Conservation (phyloP, 2,888 invertebrate species). For the Slavum lentiscoides region DNA sequence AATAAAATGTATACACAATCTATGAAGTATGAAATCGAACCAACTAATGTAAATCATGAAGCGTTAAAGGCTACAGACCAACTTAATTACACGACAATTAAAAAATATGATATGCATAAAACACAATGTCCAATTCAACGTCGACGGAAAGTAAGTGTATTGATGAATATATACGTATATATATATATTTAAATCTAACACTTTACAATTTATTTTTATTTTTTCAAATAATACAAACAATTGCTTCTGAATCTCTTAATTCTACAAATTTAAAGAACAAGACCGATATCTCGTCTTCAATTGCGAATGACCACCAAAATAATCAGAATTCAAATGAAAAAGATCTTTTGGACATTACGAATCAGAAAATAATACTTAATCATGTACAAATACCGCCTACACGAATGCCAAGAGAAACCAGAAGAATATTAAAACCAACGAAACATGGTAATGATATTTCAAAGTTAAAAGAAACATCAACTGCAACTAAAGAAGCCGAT, state of each 20-base stretch:
- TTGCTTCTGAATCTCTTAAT: neutral
- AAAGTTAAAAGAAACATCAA: too few relatives aligned
- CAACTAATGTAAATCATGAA: neutral
- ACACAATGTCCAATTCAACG: neutral
- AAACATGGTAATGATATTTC: neutral
- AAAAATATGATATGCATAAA: neutral
- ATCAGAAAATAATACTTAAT: neutral
- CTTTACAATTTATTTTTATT: neutral
- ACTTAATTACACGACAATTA: neutral
- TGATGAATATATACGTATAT: too few relatives aligned
- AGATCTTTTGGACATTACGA: neutral
- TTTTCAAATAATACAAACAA: conserved; percentile 3
- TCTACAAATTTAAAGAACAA: neutral
- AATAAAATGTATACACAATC: neutral
- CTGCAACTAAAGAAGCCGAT: neutral
- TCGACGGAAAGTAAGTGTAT: neutral
- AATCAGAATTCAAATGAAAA: neutral
- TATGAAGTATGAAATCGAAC: neutral
- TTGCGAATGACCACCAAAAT: neutral
- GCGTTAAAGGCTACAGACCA: neutral
- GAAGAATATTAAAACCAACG: neutral
- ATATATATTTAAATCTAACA: too few relatives aligned
- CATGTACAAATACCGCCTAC: neutral
- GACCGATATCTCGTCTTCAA: neutral
- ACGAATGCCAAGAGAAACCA: too few relatives aligned